Conservation (phyloP, 2,113 vertebrate genomes). For the Lates calcarifer region DNA sequence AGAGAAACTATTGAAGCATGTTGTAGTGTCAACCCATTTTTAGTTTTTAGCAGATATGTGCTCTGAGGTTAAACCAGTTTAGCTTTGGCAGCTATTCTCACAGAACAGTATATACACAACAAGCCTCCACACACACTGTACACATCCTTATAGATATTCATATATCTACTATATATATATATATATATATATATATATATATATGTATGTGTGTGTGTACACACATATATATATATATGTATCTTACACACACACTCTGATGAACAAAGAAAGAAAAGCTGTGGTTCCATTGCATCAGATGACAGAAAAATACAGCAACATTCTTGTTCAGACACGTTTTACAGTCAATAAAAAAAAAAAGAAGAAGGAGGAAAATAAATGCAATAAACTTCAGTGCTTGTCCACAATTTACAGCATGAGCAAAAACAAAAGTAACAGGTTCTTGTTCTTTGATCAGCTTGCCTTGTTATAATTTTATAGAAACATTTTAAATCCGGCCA, state of each 20-base stretch:
- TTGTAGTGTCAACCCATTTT: constrained; percentile 61
- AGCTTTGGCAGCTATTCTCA: constrained; percentile 81
- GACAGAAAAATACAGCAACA: constrained; percentile 70
- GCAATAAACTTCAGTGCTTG: constrained; percentile 64
- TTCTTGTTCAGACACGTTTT: constrained; percentile 55
- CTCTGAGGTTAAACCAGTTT: constrained; percentile 65
- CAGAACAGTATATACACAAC: constrained; percentile 70
- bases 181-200: constrained; percentile 64
- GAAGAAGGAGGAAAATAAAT: constrained; percentile 26
- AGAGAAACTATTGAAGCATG: constrained; percentile 12
- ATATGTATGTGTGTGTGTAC: too few species aligned
- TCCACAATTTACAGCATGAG: constrained; percentile 67
- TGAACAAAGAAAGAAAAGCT: constrained; percentile 51
- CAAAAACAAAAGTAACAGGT: constrained; percentile 54
- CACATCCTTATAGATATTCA: constrained; percentile 73
- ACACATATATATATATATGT: constrained; percentile 58
- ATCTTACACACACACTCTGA: too few species aligned
- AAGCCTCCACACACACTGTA: constrained; percentile 74
- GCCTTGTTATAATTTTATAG: neutral
- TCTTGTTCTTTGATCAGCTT: constrained; percentile 51
- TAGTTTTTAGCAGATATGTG: constrained; percentile 42
- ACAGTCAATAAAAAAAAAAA: constrained; percentile 56
- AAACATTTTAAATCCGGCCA: neutral
- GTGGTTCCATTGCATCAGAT: constrained; percentile 50
- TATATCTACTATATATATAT: constrained; percentile 63